Evolutionary conservation across 2,113 vertebrate genomes (phyloP).

Genomic region (Microtus ochrogaster): DNA sequence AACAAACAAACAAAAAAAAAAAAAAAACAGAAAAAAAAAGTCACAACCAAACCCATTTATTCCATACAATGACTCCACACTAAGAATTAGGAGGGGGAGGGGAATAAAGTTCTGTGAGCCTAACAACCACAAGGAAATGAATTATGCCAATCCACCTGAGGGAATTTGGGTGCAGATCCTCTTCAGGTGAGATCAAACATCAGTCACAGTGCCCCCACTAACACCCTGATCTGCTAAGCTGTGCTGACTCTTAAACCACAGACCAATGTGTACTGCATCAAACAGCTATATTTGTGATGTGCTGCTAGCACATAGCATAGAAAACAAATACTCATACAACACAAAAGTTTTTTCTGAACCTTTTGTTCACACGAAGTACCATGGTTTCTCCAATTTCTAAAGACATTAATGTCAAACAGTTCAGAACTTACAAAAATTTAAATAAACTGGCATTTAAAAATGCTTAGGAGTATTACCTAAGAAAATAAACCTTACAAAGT

Average conservation of each 20-base stretch:
- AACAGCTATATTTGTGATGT: not conserved
- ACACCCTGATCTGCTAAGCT: not conserved
- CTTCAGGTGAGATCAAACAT: not conserved
- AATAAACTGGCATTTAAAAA: not conserved
- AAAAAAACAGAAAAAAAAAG: not conserved
- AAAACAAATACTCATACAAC: conserved; percentile 13
- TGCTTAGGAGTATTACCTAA: not conserved
- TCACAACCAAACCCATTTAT: not conserved
- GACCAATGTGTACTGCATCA: not conserved
- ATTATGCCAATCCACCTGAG: not conserved
- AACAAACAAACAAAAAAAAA: not conserved
- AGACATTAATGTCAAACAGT: not conserved
- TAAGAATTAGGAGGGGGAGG: not conserved
- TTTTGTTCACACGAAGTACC: conserved; percentile 27
- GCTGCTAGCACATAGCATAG: not conserved
- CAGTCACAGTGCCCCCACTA: not conserved
- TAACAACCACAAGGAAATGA: not conserved
- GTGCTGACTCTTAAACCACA: not conserved
- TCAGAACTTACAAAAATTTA: conserved; percentile 53
- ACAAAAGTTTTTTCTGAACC: conserved; percentile 5
- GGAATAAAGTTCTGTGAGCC: not conserved
- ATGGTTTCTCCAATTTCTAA: conserved; percentile 56
- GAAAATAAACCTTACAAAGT: conserved; percentile 36
- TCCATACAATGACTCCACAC: not conserved
- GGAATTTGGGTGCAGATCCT: not conserved